phyloP scores from a whole-genome alignment of 1,140 invertebrate genomes.

The Drosophila neocordata region DNA sequence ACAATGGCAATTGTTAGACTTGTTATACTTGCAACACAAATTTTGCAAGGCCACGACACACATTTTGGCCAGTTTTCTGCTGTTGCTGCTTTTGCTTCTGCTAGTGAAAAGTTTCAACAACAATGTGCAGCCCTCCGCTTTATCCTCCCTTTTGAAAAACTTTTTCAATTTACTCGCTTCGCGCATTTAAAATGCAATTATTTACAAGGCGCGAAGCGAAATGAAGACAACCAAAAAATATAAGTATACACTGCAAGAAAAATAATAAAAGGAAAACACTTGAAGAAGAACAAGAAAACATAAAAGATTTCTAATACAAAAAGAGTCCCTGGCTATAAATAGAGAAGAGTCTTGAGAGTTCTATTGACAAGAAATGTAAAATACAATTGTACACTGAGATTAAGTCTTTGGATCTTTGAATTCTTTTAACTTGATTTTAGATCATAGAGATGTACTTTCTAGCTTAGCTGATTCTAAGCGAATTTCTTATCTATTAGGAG shows the following conservation, averaged over 20 bases:
- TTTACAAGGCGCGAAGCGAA: slow-evolving; percentile 33
- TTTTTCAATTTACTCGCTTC: slow-evolving; percentile 72
- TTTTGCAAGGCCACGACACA: slow-evolving; percentile 64
- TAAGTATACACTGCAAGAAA: not conserved
- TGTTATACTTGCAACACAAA: not conserved
- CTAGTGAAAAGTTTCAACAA: slow-evolving; percentile 40
- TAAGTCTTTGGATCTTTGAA: too few relatives aligned
- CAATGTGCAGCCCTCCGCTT: slow-evolving; percentile 27
- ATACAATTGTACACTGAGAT: too few relatives aligned
- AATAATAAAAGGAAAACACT: not conserved
- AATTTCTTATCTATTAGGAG: too few relatives aligned
- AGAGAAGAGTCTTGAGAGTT: too few relatives aligned
- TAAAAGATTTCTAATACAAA: too few relatives aligned
- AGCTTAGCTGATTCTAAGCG: too few relatives aligned
- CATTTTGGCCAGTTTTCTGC: slow-evolving; percentile 32
- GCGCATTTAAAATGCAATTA: slow-evolving; percentile 69
- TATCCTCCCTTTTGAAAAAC: slow-evolving; percentile 36
- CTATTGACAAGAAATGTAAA: too few relatives aligned
- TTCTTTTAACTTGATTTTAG: too few relatives aligned
- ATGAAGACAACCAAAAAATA: not conserved
- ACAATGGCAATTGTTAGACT: slow-evolving; percentile 40
- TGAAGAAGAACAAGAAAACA: too few relatives aligned
- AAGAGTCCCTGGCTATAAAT: too few relatives aligned
- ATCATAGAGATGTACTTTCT: too few relatives aligned
- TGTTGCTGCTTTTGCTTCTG: not conserved